Base-by-base conservation (phyloP, 2,888 invertebrate genomes). In the Neoascia interrupta region DNA sequence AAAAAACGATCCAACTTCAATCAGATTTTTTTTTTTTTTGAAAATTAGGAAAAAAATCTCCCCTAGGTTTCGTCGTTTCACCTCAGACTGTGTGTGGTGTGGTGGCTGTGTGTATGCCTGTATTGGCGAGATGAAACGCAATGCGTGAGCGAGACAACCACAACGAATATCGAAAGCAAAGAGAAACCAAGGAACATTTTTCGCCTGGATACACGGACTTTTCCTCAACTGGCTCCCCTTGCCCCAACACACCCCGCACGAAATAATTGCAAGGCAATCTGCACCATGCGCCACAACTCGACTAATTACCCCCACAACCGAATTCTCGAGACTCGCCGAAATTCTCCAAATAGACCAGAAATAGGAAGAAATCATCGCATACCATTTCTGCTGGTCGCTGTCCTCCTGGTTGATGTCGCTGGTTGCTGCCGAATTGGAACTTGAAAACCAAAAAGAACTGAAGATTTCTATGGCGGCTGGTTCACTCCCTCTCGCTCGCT, bases 171-270 rank as follows among this genome's bases (percentile, higher is more conserved):
- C n/a, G 28, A 21, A 60, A 64, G 28, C 53, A 66, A 72, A 79
- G 56, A 56, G 56, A 49, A 79, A 66, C 36, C 23, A 64, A 60
- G 58, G 63, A 69, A 69, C 43, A 68, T 49, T 61, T 73, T 73
- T 73, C 45, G 73, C 79, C 73, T 79, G 68, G 79, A 79, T 79
- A 79, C 73, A 79, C 61, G 66, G 61, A 53, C 49, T 72, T 66
- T 61, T 49, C 51, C 45, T 49, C 23, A n/a, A 31, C n/a, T n/a
- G n/a, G n/a, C 39, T 41, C 34, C 6, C 23, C 26, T 43, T 13
- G 23, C 19, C 11, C 34, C 4, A 5, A 16, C 47, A 16, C 13
- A 16, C 4, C 18, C 18, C 23, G 1, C 19, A 51, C 34, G 39
- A 51, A 36, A 51, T 28, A 60, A 70, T 53, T 45, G 34, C 19